Conservation (phyloP, 2,113 vertebrate genomes). For the Agapornis roseicollis region DNA sequence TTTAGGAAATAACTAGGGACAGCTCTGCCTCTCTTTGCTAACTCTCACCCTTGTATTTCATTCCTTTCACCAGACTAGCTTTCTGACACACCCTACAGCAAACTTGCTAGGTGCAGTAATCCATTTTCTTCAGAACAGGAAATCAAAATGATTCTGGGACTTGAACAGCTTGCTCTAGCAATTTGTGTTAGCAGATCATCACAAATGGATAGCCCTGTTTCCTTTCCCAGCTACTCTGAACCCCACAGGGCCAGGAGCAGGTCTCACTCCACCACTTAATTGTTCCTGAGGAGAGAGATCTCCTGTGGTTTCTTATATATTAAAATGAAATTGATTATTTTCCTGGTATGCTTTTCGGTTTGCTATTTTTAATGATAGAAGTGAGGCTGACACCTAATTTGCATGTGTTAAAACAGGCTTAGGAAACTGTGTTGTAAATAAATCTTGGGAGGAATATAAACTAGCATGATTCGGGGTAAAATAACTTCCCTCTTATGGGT, state of each 20-base stretch:
- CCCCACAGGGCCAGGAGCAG: not conserved
- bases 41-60: not conserved
- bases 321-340: not conserved
- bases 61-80: not conserved
- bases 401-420: not conserved
- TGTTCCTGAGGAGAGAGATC: not conserved
- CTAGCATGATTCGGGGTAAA: not conserved
- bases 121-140: not conserved
- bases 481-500: not conserved
- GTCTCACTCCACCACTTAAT: not conserved
- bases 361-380: not conserved
- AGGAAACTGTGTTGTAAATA: not conserved
- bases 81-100: not conserved
- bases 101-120: not conserved
- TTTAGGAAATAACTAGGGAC: not conserved
- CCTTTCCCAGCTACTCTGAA: not conserved
- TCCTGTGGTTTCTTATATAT: not conserved
- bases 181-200: not conserved
- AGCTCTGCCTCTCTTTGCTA: not conserved
- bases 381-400: conserved; percentile 21
- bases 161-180: not conserved
- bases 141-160: not conserved
- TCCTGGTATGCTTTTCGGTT: not conserved
- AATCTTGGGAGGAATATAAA: not conserved
- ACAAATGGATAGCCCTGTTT: not conserved